Percentiles rank a stretch among this genome's conserved stretches.
These are phyloP conservation scores for Tetragonula carbonaria DNA, from an alignment of 2,888 invertebrate species.

Conservation along the genomic window DNA sequence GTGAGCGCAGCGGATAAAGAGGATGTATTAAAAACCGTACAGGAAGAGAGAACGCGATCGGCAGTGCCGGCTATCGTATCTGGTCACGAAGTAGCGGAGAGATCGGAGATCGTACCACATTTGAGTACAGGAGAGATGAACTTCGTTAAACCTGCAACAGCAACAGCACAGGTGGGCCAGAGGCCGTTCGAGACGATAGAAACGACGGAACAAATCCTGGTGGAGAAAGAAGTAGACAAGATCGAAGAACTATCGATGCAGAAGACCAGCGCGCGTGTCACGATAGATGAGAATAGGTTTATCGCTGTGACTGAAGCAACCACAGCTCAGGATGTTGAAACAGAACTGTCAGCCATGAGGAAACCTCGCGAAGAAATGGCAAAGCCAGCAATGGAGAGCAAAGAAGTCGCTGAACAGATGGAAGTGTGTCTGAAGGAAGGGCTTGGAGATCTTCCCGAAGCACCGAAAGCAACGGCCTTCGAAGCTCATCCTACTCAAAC, in stretches of 20 bases:
- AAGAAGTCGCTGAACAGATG: slow-evolving; percentile 83
- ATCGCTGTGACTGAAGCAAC: slow-evolving; percentile 73
- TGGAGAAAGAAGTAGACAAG: slow-evolving; percentile 84
- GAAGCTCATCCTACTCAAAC: slow-evolving; percentile 84
- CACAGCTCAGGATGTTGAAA: slow-evolving; percentile 71
- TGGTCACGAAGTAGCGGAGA: slow-evolving; percentile 84
- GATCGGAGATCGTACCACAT: slow-evolving; percentile 84
- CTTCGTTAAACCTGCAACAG: slow-evolving; percentile 76
- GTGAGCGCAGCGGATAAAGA: slow-evolving; percentile 85
- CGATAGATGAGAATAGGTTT: slow-evolving; percentile 82
- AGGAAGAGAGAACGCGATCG: slow-evolving; percentile 70
- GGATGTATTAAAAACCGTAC: slow-evolving; percentile 78
- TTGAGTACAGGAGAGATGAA: slow-evolving; percentile 81
- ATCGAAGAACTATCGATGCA: slow-evolving; percentile 75
- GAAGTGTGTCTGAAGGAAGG: slow-evolving; percentile 73
- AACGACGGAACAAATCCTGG: slow-evolving; percentile 82
- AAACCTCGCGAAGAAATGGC: slow-evolving; percentile 78
- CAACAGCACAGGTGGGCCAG: slow-evolving; percentile 81
- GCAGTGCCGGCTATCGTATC: slow-evolving; percentile 70
- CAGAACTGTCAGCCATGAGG: slow-evolving; percentile 60
- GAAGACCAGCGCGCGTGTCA: slow-evolving; percentile 81
- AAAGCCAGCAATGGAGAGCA: slow-evolving; percentile 78
- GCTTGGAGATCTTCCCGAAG: slow-evolving; percentile 72
- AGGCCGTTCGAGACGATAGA: slow-evolving; percentile 83
- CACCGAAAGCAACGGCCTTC: slow-evolving; percentile 79